These are phyloP conservation scores for Nephrocerus scutellatus DNA, from an alignment of 2,888 invertebrate species.

Conservation along the genomic window DNA sequence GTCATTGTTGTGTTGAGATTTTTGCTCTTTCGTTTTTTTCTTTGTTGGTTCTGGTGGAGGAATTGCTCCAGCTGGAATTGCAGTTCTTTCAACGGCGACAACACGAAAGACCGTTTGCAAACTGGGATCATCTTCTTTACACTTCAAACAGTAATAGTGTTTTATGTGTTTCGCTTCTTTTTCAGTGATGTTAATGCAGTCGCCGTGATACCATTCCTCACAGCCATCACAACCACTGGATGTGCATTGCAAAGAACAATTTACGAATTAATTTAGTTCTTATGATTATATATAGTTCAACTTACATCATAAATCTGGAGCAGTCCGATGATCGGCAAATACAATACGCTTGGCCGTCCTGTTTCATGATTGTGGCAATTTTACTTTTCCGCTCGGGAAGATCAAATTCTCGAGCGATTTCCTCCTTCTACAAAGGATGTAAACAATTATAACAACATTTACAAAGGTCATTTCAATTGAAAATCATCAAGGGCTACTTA, in stretches of 20 bases:
- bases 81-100: slow-evolving; percentile 36
- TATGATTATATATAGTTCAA: slow-evolving; percentile 16
- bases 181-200: slow-evolving; percentile 92
- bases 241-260: slow-evolving; percentile 18
- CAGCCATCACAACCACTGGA: slow-evolving; percentile 89
- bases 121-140: slow-evolving; percentile 74
- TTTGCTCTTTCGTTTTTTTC: slow-evolving; percentile 27
- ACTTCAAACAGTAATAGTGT: slow-evolving; percentile 84
- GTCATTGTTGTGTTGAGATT: slow-evolving; percentile 31
- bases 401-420: slow-evolving; percentile 83
- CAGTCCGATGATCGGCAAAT: slow-evolving; percentile 91
- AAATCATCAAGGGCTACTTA: slow-evolving; percentile 22
- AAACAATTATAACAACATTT: not conserved
- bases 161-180: slow-evolving; percentile 88
- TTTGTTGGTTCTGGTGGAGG: slow-evolving; percentile 17
- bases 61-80: slow-evolving; percentile 21
- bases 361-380: slow-evolving; percentile 77
- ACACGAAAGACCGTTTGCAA: slow-evolving; percentile 54
- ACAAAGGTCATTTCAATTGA: not conserved
- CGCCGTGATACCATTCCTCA: slow-evolving; percentile 98
- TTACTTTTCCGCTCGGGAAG: slow-evolving; percentile 85
- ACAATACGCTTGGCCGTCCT: slow-evolving; percentile 89
- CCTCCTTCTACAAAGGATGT: slow-evolving; percentile 56
- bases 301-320: slow-evolving; percentile 93
- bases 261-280: not conserved